Base-by-base conservation (phyloP, 1,140 invertebrate species). In the Nautilus pompilius region DNA sequence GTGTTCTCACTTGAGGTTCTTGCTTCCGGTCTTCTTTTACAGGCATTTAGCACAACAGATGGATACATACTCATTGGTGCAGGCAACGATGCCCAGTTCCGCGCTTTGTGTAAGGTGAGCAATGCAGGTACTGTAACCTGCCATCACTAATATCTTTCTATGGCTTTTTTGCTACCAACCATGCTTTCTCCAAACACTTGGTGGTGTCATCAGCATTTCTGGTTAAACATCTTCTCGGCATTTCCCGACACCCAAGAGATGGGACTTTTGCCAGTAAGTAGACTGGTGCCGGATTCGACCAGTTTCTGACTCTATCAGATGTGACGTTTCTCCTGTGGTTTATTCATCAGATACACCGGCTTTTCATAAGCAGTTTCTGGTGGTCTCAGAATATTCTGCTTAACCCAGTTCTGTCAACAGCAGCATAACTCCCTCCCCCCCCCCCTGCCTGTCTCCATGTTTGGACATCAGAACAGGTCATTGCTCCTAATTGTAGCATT, bases 21-120 rank as follows among this genome's bases (percentile, higher is more conserved):
- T n/a, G n/a, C n/a, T n/a, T n/a, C n/a, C n/a, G n/a, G n/a, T n/a
- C n/a, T n/a, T 46, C 41, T 33, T 65, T 48, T 69, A 1, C 60
- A 78, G 76, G 77, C 76, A 15, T 81, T 79, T 61, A 41, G 69
- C 30, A 79, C 76, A 13, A 36, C 59, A 17, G 90, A 92, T 15
- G 78, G 80, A 34, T 90, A 90, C 75, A 86, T 96, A 22, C 91
- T 93, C 2, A 84, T 97, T 26, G 93, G 93, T 4, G 87, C 91
- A 49, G 93, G 91, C 15, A 85, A 82, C 66, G 77, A 85, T 70
- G 64, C 81, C 2, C 92, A 95, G 77, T 96, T 93, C 82, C 65
- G 76, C 48, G 86, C 88, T 57, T 69, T 83, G 6, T 76, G 74
- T 66, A 57, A 81, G 73, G 80, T 81, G 61, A 66, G 58, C 54